Evolutionary conservation across 2,797 vertebrate species (phyloP).

Genomic region (Bradypus variegatus): DNA sequence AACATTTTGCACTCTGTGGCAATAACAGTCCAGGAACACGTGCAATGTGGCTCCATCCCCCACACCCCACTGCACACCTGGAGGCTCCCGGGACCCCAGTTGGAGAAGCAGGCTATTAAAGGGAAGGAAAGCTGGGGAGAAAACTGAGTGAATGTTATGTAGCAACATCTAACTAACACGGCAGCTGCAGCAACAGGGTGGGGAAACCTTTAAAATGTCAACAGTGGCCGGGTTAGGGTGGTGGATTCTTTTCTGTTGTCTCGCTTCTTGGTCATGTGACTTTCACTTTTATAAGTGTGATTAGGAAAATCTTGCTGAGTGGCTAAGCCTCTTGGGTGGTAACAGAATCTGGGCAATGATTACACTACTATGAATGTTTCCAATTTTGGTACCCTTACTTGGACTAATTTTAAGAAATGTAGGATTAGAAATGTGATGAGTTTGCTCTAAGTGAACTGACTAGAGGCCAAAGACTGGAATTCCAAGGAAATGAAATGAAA

Average conservation of each 20-base stretch:
- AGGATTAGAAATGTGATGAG: background rate
- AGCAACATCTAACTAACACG: no score
- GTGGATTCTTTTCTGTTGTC: background rate
- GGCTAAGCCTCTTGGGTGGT: background rate
- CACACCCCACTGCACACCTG: rapidly evolving
- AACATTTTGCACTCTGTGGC: background rate
- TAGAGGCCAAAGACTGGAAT: background rate
- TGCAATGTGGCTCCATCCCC: background rate
- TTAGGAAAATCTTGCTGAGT: background rate
- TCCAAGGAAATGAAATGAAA: background rate
- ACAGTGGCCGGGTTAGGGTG: rapidly evolving
- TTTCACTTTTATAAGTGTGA: background rate
- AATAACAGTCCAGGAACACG: background rate
- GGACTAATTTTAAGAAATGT: background rate
- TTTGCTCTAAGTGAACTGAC: background rate
- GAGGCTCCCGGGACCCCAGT: rapidly evolving
- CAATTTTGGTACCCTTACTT: background rate
- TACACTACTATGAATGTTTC: background rate
- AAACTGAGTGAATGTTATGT: rapidly evolving
- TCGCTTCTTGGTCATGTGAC: background rate
- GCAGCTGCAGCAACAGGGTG: rapidly evolving
- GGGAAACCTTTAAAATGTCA: no score
- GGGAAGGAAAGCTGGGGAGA: background rate
- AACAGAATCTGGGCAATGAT: background rate
- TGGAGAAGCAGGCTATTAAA: background rate